Base-by-base conservation (phyloP, 2,888 invertebrate genomes). In the Chymomyza procnemis region DNA sequence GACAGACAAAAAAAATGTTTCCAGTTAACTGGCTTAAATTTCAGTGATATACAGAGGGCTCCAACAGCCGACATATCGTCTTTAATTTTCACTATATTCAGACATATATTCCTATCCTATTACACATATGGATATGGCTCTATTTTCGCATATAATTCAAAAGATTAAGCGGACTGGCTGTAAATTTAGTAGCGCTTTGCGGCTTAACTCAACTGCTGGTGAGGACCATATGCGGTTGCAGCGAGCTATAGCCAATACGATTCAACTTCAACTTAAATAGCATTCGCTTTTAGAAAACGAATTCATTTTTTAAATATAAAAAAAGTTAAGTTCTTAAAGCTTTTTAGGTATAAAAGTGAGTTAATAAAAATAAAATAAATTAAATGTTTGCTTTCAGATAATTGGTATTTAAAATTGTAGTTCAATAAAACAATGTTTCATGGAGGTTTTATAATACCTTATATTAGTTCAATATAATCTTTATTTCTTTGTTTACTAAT, bases 101-200 rank as follows among this genome's bases (percentile, higher is more conserved):
- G 34, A 41, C 2, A 12, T 41, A 9, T 18, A 50, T 50, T 26
- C 26, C 26, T 19, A 50, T 50, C n/a, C n/a, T n/a, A n/a, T 9
- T 50, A 19, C 34, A 57, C 30, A 57, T 47, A 54, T 74, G 62
- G 26, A 4, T 26, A 1, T 26, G 6, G 2, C 0, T 26, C 26
- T 66, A 66, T 66, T 76, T 72, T 67, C 66, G 69, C 67, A 69
- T 72, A 76, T 74, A 69, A 76, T 72, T 74, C 74, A 76, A 58
- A 59, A 67, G 54, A 67, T 61, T 76, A 76, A 76, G 76, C 76
- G 61, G 59, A 57, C 61, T 71, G 75, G 74, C 78, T 71, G 78
- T 77, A 78, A 77, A 77, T 78, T 77, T 52, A 61, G 65, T 66
- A 65, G 71, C 77, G 75, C 69, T 77, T 69, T 34, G 62, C 75